Percentiles rank a stretch among this genome's conserved stretches.
These are phyloP conservation scores for Eustalomyia histrio DNA, from an alignment of 2,888 invertebrate genomes.

Conservation along the genomic window DNA sequence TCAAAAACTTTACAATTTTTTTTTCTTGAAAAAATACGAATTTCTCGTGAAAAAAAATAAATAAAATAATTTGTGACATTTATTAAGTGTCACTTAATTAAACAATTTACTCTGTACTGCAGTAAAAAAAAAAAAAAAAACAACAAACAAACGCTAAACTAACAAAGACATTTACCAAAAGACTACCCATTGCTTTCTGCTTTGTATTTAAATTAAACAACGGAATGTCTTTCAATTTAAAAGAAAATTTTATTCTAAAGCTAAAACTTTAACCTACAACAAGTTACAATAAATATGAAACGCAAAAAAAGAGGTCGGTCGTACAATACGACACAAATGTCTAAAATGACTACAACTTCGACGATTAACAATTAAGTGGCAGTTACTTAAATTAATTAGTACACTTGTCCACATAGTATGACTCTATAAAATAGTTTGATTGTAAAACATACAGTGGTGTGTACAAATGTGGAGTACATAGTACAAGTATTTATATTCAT, in stretches of 20 bases:
- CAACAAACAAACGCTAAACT: no score
- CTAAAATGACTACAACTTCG: slow-evolving; percentile 37
- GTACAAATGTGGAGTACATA: neutral
- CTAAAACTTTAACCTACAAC: slow-evolving; percentile 32
- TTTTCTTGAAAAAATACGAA: neutral
- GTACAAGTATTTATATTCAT: neutral
- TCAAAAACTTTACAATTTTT: neutral
- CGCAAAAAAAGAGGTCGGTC: neutral
- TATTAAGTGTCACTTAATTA: no score
- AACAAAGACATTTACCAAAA: no score
- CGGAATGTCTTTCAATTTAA: slow-evolving; percentile 32
- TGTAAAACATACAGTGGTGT: neutral
- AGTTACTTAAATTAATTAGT: slow-evolving; percentile 66
- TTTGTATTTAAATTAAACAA: slow-evolving; percentile 14
- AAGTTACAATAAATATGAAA: slow-evolving; percentile 27
- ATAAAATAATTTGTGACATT: slow-evolving; percentile 1
- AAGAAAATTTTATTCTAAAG: neutral
- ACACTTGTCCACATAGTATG: slow-evolving; percentile 26
- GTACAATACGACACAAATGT: slow-evolving; percentile 23
- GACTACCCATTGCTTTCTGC: slow-evolving; percentile 6
- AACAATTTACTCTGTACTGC: no score
- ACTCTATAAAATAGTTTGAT: neutral
- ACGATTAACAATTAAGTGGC: slow-evolving; percentile 59
- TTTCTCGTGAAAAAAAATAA: neutral
- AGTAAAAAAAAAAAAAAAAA: no score